Percentiles rank a stretch among this genome's conserved stretches.
These are phyloP conservation scores for Grammomys dolichurus DNA, from an alignment of 2,113 vertebrate species.

Conservation along the genomic window DNA sequence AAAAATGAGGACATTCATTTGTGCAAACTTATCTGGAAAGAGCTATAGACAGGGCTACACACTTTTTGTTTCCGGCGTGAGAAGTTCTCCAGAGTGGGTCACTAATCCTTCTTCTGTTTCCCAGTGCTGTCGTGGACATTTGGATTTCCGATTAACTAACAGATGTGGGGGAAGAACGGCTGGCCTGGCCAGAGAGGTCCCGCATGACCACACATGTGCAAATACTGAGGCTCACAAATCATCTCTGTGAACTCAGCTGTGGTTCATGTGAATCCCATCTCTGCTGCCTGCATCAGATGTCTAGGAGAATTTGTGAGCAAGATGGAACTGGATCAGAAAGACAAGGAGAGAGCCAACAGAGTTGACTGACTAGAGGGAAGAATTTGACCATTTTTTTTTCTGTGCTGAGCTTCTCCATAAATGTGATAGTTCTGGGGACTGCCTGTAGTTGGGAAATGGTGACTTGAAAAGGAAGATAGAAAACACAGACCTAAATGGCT, in stretches of 20 bases:
- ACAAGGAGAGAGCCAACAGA: background rate
- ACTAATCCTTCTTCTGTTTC: conserved; percentile 64
- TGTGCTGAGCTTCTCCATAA: background rate
- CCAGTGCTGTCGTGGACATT: conserved; percentile 54
- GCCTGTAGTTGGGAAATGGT: background rate
- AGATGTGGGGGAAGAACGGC: conserved; percentile 53
- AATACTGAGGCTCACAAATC: conserved; percentile 72
- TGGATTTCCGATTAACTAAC: conserved; percentile 73
- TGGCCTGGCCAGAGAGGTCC: conserved; percentile 65
- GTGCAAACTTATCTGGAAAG: conserved; percentile 35
- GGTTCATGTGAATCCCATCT: conserved; percentile 20
- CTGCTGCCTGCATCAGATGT: conserved; percentile 26
- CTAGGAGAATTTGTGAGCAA: background rate
- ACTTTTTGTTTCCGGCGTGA: conserved; percentile 60
- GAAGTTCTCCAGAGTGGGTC: conserved; percentile 20
- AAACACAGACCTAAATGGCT: background rate
- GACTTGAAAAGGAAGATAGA: background rate
- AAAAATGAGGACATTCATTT: background rate
- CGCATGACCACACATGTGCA: conserved; percentile 69
- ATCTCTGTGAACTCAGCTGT: conserved; percentile 50
- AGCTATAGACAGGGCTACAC: background rate
- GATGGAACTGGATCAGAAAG: background rate
- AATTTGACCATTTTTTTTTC: background rate
- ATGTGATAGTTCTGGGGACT: background rate
- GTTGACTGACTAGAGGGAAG: background rate